A percentile compares a stretch with the other conserved stretches of the same genome.
These are phyloP conservation scores for Chrysaora quinquecirrha DNA, from an alignment of 30 jellyfish, hydroid and myxozoan species.

Conservation along the genomic window DNA sequence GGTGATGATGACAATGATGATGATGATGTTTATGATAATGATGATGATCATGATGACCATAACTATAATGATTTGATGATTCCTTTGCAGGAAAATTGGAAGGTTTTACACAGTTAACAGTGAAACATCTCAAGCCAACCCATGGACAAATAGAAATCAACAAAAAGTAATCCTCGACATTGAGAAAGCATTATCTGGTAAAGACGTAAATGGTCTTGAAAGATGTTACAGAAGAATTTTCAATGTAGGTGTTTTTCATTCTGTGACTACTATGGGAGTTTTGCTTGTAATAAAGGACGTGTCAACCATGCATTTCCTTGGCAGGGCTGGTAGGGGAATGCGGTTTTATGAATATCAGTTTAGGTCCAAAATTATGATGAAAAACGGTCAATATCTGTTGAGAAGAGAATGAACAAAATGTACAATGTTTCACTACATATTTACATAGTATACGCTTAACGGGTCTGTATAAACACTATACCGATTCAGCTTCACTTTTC, in stretches of 20 bases:
- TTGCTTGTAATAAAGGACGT: too few species aligned
- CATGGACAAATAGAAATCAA: neutral
- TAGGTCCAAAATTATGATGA: too few species aligned
- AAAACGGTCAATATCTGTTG: too few species aligned
- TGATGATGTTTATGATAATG: neutral
- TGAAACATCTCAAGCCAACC: neutral
- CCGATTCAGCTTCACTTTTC: too few species aligned
- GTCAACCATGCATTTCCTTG: too few species aligned
- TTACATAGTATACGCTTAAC: too few species aligned
- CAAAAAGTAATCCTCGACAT: slow-evolving; percentile 53
- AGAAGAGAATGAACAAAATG: too few species aligned
- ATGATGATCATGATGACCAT: neutral
- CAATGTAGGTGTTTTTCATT: slow-evolving; percentile 48
- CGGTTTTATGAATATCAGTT: too few species aligned
- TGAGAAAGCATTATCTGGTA: slow-evolving; percentile 49
- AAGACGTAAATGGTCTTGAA: slow-evolving; percentile 55
- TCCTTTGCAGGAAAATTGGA: slow-evolving; percentile 37
- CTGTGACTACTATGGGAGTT: too few species aligned
- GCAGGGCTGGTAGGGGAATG: too few species aligned
- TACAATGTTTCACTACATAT: too few species aligned
- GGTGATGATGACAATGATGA: neutral
- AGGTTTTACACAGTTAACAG: slow-evolving; percentile 52
- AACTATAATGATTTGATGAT: neutral
- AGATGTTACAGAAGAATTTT: slow-evolving; percentile 55
- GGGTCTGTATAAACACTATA: too few species aligned